Evolutionary conservation across 2,797 vertebrate genomes (phyloP).

Genomic region (Fundulus diaphanus): DNA sequence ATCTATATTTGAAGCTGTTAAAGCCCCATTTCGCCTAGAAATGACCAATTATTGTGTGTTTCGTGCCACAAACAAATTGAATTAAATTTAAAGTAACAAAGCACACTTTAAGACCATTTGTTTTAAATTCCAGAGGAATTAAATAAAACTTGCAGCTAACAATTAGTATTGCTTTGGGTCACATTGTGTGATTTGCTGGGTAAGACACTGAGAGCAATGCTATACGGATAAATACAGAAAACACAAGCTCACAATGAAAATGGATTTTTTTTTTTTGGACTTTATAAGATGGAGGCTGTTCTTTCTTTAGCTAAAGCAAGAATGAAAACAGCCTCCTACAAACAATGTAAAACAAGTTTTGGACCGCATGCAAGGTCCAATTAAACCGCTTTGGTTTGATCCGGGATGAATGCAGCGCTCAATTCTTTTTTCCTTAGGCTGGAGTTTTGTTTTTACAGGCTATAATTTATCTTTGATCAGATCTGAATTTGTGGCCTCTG

Average conservation of each 20-base stretch:
- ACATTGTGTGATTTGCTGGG: conserved; percentile 34
- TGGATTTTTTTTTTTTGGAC: conserved; percentile 1
- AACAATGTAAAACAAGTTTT: conserved; percentile 36
- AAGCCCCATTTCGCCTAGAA: background rate
- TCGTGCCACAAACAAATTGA: conserved; percentile 26
- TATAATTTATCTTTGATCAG: conserved; percentile 52
- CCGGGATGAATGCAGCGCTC: conserved; percentile 26
- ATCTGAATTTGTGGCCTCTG: conserved; percentile 35
- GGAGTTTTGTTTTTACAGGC: conserved; percentile 44
- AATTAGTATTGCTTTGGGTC: conserved; percentile 53
- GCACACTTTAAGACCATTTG: conserved; percentile 5
- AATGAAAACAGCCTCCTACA: conserved; percentile 23
- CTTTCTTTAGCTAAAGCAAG: conserved; percentile 47
- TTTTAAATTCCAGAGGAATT: conserved; percentile 38
- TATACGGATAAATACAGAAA: conserved; percentile 51
- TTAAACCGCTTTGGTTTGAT: conserved; percentile 33
- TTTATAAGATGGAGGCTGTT: conserved; percentile 8
- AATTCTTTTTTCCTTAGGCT: conserved; percentile 23
- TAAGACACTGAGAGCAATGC: conserved; percentile 27
- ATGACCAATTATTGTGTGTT: background rate
- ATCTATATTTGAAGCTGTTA: background rate
- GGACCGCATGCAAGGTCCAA: conserved; percentile 24
- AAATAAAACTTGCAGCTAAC: conserved; percentile 24
- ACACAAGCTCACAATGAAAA: conserved; percentile 41
- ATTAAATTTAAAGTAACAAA: conserved; percentile 15